Percentiles rank a stretch among this genome's conserved stretches.
Conservation (phyloP, 2,113 vertebrate species). For the Drymodes brunneopygia region DNA sequence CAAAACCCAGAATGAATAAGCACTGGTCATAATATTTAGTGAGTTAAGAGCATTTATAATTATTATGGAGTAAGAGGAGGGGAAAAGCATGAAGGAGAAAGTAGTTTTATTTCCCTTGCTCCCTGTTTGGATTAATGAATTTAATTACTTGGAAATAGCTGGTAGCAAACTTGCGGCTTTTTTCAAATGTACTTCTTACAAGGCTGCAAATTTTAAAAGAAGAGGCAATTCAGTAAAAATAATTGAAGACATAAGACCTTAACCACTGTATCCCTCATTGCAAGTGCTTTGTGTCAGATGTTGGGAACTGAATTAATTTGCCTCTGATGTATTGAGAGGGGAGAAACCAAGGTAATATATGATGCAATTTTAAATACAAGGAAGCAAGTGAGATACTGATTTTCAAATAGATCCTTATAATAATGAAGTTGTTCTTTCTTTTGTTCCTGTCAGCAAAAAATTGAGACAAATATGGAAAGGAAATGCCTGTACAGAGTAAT, state of each 20-base stretch:
- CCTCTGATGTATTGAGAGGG: background rate
- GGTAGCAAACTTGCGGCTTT: background rate
- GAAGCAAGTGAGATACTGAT: background rate
- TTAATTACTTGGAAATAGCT: conserved; percentile 34
- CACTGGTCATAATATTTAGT: background rate
- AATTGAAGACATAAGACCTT: background rate
- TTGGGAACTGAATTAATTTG: background rate
- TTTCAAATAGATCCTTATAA: background rate
- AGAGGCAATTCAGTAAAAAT: background rate
- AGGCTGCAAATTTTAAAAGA: conserved; percentile 4
- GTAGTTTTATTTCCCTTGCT: conserved; percentile 11
- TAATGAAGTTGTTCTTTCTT: background rate
- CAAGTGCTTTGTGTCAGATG: background rate
- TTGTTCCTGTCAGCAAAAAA: background rate
- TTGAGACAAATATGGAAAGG: background rate
- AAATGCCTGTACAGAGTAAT: background rate
- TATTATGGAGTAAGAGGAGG: background rate
- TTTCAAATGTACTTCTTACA: conserved; percentile 20
- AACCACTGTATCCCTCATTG: background rate
- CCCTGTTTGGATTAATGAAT: conserved; percentile 30
- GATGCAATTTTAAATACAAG: background rate
- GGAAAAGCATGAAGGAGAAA: background rate
- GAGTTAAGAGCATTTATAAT: background rate
- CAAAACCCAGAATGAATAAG: background rate
- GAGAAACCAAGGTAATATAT: background rate